Evolutionary conservation across 35 echinoderm and acorn worm genomes (phyloP).

Genomic region (Apostichopus californicus): DNA sequence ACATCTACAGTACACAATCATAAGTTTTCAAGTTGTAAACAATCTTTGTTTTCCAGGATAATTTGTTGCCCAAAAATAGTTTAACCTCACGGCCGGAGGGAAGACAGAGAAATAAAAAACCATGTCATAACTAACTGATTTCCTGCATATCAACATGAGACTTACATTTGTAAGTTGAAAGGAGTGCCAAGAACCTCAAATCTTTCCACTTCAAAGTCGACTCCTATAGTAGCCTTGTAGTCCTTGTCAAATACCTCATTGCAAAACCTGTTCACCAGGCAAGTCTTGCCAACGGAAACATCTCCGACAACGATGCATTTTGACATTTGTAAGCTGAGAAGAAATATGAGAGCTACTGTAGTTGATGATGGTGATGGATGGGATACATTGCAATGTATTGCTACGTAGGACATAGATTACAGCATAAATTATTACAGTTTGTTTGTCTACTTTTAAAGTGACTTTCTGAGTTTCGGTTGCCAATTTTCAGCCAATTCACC

Average conservation of each 20-base stretch:
- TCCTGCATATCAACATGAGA: neutral
- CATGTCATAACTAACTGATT: too few relatives aligned
- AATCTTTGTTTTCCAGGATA: neutral
- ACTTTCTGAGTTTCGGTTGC: too few relatives aligned
- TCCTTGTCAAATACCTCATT: conserved; percentile 93
- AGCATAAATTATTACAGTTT: too few relatives aligned
- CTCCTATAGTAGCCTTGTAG: conserved; percentile 98
- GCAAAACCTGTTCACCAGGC: conserved; percentile 91
- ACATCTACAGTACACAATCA: too few relatives aligned
- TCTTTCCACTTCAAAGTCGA: conserved; percentile 98
- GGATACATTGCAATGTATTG: too few relatives aligned
- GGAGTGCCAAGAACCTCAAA: conserved; percentile 90
- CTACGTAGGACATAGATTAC: too few relatives aligned
- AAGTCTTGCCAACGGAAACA: conserved; percentile 95
- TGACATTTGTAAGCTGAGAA: conserved; percentile 82
- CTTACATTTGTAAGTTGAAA: conserved; percentile 99
- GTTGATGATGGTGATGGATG: too few relatives aligned
- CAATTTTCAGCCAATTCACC: too few relatives aligned
- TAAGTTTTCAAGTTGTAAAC: neutral
- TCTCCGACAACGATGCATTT: conserved; percentile 94
- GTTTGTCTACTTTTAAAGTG: too few relatives aligned
- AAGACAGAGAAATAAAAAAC: too few relatives aligned
- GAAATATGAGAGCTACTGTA: neutral
- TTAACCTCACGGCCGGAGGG: too few relatives aligned
- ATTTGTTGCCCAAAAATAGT: too few relatives aligned